Evolutionary conservation across 64 coral and sea anemone genomes (phyloP).

Genomic region (Stichodactyla helianthus): DNA sequence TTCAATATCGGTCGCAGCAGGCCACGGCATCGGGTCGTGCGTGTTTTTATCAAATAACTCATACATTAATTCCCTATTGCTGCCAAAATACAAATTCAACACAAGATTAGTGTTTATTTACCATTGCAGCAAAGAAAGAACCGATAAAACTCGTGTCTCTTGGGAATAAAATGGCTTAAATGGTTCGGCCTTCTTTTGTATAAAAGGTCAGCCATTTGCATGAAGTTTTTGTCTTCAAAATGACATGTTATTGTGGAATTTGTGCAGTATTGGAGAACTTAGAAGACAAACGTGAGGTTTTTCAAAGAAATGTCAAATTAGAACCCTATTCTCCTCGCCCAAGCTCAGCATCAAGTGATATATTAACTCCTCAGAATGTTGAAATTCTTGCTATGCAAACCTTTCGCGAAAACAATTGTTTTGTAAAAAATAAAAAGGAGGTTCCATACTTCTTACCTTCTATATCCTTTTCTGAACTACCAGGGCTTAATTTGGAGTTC

Average conservation of each 20-base stretch:
- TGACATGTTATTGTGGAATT: background rate
- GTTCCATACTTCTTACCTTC: background rate
- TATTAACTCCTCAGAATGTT: background rate
- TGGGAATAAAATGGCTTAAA: background rate
- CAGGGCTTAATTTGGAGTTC: background rate
- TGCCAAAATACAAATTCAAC: background rate
- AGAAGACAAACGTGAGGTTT: background rate
- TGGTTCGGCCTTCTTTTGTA: background rate
- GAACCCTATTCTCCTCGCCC: background rate
- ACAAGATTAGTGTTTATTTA: background rate
- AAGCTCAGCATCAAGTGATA: background rate
- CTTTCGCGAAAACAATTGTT: background rate
- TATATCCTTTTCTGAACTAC: background rate
- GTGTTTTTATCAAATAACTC: background rate
- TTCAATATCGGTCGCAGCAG: background rate
- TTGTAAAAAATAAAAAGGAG: background rate
- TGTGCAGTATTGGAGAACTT: background rate
- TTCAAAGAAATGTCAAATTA: background rate
- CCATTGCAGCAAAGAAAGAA: background rate
- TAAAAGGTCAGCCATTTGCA: slow-evolving; percentile 5
- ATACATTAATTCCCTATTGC: background rate
- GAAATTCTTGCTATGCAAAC: background rate
- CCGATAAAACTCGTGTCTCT: background rate
- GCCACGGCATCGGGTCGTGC: background rate
- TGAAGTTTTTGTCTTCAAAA: background rate